Base-by-base conservation (phyloP, 2,113 vertebrate genomes). In the Labrus mixtus region DNA sequence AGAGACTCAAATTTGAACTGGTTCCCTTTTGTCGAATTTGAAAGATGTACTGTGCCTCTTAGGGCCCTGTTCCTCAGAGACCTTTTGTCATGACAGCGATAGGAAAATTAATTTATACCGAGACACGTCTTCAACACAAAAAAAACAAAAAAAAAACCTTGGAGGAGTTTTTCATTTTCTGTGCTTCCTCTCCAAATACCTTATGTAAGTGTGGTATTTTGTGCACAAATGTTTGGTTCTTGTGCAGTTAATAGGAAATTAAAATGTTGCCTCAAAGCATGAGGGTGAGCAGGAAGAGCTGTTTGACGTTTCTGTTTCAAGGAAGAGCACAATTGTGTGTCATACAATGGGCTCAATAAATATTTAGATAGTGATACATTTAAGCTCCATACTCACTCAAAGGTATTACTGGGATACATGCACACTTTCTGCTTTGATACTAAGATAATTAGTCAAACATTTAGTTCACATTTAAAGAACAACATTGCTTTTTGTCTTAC, bases 241-340 rank as follows among this genome's bases (percentile, higher is more conserved):
- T 51, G 59, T 78, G 84, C 78, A 64, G 79, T 62, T 50, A 58
- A 63, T 46, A 80, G 81, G 61, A 85, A 91, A 91, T 90, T 80
- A 88, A 84, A 63, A 74, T 63, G 33, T 61, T 65, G 56, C 59
- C 83, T 80, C 65, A 75, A 67, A 84, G 67, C 64, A 63, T 13
- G 45, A 67, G 58, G 70, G 75, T 36, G 58, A 79, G 36, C 41
- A 19, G 37, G 59, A 62, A 46, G 51, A 16, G n/a, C 41, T 75
- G 59, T 88, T 86, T 89, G 86, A 87, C 86, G 82, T 76, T 74
- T 60, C 22, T 39, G 66, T 73, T 79, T 79, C 20, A 74, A 69
- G 72, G 67, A 75, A 63, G 71, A 68, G 23, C 72, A 51, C 68
- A 65, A 33, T 51, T 70, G 57, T 78, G 57, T 12, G 37, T 79